Evolutionary conservation across 1,140 invertebrate species (phyloP), one percentile per base, ranked within the genome.

Genomic region (Glossosoma conforme): DNA sequence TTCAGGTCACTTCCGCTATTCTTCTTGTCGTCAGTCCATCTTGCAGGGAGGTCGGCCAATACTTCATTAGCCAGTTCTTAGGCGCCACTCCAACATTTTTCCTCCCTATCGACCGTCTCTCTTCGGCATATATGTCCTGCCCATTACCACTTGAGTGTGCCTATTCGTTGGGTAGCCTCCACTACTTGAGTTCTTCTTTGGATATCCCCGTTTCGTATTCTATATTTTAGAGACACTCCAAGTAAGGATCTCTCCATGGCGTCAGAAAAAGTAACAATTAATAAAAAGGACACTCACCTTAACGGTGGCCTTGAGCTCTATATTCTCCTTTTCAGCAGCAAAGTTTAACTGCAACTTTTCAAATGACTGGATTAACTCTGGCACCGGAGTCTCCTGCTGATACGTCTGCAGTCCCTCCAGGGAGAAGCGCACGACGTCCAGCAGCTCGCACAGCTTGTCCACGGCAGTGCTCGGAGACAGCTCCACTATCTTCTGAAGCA

Each of bases 381-480:
- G 62, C 1, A 63, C 45, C 24, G 75, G 61, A 5, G 50, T 53
- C 42, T 69, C 65, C 1, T 44, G 41, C 21, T 72, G 66, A 17
- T 55, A 55, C 13, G 61, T 54, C 43, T 65, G 62, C 11, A 78
- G 59, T 13, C 55, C 54, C 2, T 67, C 64, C 21, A 76, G 47
- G 40, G 65, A 69, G 8, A 60, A 35, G 42, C 62, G 64, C 1
- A 68, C 60, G 10, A 59, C 52, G 18, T 70, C 68, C 11, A 76
- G 60, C 2, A 76, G 41, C 5, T 64, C 60, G 35, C 65, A 61
- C 33, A 69, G 65, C 37, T 58, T 63, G 14, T 61, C 65, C 25
- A 62, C 41, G 3, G 71, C 67, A 11, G 58, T 66, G 9, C 64
- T 62, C 8, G 74, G 75, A 0, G 67, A 63, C 14, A 67, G 37